These are phyloP conservation scores for Halictus rubicundus DNA, from an alignment of 1,140 invertebrate genomes.

Conservation along the genomic window DNA sequence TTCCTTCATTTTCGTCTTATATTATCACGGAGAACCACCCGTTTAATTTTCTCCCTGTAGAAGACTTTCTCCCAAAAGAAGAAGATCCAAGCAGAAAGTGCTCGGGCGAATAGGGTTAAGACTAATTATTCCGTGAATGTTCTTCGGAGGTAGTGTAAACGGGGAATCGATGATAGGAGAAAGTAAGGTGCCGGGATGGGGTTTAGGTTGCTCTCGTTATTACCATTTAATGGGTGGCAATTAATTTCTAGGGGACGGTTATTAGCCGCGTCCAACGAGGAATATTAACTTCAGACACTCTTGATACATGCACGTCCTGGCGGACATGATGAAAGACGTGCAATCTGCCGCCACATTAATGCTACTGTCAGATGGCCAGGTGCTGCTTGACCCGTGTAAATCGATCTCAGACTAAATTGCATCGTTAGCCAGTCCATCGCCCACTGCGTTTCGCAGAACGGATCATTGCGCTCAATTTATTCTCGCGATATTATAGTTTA, in stretches of 20 bases:
- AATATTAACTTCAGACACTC: constrained; percentile 64
- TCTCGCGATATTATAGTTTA: constrained; percentile 50
- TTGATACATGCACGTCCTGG: constrained; percentile 61
- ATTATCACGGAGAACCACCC: no score
- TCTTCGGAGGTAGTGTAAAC: not conserved
- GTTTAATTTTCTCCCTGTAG: no score
- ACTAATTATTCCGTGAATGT: no score
- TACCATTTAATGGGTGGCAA: constrained; percentile 60
- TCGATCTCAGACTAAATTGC: constrained; percentile 70
- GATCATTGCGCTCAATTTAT: constrained; percentile 60
- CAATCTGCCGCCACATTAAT: constrained; percentile 63
- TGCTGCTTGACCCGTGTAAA: constrained; percentile 67
- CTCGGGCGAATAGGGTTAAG: no score
- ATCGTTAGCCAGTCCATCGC: constrained; percentile 66
- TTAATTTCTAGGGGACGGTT: constrained; percentile 64
- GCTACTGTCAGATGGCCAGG: constrained; percentile 58
- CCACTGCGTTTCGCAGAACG: constrained; percentile 55
- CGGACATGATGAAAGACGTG: constrained; percentile 64
- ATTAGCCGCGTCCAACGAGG: constrained; percentile 56
- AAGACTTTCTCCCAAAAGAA: no score
- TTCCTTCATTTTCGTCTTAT: no score
- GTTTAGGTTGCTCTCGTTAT: constrained; percentile 49
- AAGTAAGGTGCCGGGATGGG: not conserved
- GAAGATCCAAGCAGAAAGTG: no score
- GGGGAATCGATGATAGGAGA: not conserved